Percentiles rank a stretch among this genome's conserved stretches.
Evolutionary conservation across 2,797 vertebrate species (phyloP).

Genomic region (Holocentrus rufus): DNA sequence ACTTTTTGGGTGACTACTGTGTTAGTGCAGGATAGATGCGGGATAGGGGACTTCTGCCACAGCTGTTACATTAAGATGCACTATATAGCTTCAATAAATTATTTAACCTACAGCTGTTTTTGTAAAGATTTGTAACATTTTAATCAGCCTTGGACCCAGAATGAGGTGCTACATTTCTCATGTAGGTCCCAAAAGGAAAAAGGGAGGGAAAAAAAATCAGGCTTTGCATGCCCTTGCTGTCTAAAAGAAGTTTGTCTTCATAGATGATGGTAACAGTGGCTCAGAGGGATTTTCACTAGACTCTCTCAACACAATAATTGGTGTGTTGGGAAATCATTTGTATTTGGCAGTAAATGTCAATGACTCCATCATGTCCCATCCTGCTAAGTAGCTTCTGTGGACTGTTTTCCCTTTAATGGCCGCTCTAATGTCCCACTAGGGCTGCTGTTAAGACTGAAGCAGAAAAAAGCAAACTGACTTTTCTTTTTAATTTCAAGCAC

Average conservation of each 20-base stretch:
- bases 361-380: constrained; percentile 54
- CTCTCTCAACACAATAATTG: constrained; percentile 44
- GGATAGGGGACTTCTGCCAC: neutral
- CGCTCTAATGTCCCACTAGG: constrained; percentile 15
- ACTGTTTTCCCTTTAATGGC: constrained; percentile 52
- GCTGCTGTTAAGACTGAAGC: neutral
- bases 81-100: constrained; percentile 7
- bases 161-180: constrained; percentile 3
- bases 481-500: constrained; percentile 6
- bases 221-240: neutral
- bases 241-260: constrained; percentile 30
- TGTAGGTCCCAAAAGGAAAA: constrained; percentile 2
- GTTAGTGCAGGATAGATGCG: neutral
- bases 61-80: neutral
- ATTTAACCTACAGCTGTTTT: constrained; percentile 3
- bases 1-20: neutral
- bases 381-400: constrained; percentile 52
- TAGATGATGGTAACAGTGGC: constrained; percentile 4
- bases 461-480: constrained; percentile 3
- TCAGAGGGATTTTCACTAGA: constrained; percentile 28
- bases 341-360: constrained; percentile 70
- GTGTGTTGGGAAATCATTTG: constrained; percentile 58
- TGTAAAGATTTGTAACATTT: constrained; percentile 5
- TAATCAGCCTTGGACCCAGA: constrained; percentile 10
- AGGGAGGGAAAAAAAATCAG: neutral